These are phyloP conservation scores for Platycnemis pennipes DNA, from an alignment of 2,888 invertebrate genomes.

Conservation along the genomic window DNA sequence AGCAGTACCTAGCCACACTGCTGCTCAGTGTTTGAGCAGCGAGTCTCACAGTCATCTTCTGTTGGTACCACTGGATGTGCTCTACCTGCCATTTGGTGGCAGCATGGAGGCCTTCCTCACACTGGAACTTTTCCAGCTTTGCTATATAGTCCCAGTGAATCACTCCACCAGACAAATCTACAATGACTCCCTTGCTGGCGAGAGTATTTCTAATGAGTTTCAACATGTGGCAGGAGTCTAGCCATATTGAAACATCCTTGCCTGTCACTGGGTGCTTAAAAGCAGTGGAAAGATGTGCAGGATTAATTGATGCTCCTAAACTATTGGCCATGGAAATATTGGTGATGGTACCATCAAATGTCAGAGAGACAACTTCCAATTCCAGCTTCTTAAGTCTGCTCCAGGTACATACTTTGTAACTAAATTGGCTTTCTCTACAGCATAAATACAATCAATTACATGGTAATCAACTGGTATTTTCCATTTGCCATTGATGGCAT, in stretches of 20 bases:
- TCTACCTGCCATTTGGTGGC: background rate
- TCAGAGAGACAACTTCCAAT: background rate
- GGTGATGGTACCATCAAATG: slow-evolving; percentile 38
- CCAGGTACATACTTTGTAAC: background rate
- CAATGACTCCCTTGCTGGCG: background rate
- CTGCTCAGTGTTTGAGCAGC: slow-evolving; percentile 71
- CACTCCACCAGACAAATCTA: background rate
- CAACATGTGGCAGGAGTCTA: slow-evolving; percentile 37
- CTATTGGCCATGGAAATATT: background rate
- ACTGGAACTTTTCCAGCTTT: slow-evolving; percentile 10
- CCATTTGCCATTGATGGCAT: slow-evolving; percentile 74
- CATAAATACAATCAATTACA: slow-evolving; percentile 43
- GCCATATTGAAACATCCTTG: background rate
- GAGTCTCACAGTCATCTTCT: too few species aligned
- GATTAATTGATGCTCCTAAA: background rate
- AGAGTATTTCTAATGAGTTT: background rate
- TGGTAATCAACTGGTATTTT: slow-evolving; percentile 76
- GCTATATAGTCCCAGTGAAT: slow-evolving; percentile 44
- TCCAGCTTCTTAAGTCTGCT: background rate
- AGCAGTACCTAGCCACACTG: slow-evolving; percentile 71
- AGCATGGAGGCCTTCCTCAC: background rate
- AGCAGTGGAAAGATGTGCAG: background rate
- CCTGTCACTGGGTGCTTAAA: slow-evolving; percentile 23
- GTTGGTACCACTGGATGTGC: slow-evolving; percentile 30
- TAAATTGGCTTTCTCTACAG: background rate